A percentile compares a stretch with the other conserved stretches of the same genome.
These are phyloP conservation scores for Lithobius niger DNA, from an alignment of 1,140 invertebrate genomes.

Conservation along the genomic window DNA sequence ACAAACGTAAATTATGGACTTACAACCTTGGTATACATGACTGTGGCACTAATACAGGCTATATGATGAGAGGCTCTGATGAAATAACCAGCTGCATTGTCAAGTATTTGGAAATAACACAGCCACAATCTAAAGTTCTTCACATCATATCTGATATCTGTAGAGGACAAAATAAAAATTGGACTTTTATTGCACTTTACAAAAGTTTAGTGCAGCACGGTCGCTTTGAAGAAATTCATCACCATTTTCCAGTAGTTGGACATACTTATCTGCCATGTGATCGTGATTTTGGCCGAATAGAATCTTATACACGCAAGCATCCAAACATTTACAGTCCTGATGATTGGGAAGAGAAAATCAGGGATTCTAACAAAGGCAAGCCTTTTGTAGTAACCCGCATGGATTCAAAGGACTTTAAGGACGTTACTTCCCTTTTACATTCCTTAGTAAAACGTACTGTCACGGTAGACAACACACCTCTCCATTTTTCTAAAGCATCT, in stretches of 20 bases:
- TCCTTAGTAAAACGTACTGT: too few relatives aligned
- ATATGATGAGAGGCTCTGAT: neutral
- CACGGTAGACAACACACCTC: too few relatives aligned
- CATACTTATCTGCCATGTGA: neutral
- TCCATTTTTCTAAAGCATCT: too few relatives aligned
- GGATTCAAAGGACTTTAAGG: too few relatives aligned
- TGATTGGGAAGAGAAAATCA: neutral
- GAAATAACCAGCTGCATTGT: conserved; percentile 8
- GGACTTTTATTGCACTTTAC: neutral
- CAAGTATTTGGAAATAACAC: neutral
- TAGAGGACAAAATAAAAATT: neutral
- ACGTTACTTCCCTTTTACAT: too few relatives aligned
- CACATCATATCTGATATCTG: neutral
- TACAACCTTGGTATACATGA: conserved; percentile 9
- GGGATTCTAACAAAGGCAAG: neutral
- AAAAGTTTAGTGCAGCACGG: neutral
- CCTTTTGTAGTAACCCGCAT: neutral
- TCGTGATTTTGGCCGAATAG: neutral
- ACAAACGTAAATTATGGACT: conserved; percentile 10
- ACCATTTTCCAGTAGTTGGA: neutral
- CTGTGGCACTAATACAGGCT: neutral
- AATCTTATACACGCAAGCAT: neutral
- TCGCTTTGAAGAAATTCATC: neutral
- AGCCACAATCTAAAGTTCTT: neutral
- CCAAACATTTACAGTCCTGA: neutral